phyloP scores from a whole-genome alignment of 2,797 vertebrate genomes.

The Taeniopygia guttata region DNA sequence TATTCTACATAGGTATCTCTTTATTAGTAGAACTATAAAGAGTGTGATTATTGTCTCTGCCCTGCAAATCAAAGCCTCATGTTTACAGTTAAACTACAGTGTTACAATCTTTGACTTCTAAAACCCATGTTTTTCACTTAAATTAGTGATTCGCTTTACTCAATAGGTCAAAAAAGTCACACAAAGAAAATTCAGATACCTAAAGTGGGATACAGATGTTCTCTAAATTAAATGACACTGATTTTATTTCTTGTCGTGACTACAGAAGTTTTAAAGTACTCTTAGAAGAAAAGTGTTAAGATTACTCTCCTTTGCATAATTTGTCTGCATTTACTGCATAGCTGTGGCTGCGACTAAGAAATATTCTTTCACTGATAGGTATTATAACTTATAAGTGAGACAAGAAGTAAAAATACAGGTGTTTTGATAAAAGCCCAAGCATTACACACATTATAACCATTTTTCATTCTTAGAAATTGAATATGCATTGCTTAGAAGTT shows the following conservation, averaged over 20 bases:
- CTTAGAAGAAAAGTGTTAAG: background rate
- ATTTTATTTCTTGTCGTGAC: background rate
- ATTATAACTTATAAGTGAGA: background rate
- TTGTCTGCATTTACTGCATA: background rate
- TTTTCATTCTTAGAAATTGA: background rate
- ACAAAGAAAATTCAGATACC: background rate
- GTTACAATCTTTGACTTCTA: background rate
- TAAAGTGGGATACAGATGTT: background rate
- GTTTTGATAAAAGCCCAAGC: background rate
- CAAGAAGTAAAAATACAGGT: background rate
- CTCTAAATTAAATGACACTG: background rate
- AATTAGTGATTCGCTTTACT: background rate
- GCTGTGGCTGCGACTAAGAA: background rate
- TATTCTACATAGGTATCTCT: background rate
- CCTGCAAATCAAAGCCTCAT: background rate
- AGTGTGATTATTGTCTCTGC: background rate
- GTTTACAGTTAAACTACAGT: background rate
- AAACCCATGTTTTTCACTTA: background rate
- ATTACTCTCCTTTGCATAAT: background rate
- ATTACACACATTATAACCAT: background rate
- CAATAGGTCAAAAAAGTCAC: background rate
- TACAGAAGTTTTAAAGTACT: background rate
- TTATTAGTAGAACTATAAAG: background rate
- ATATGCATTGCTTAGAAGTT: background rate
- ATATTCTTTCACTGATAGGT: background rate